A percentile compares a stretch with the other conserved stretches of the same genome.
phyloP scores from a whole-genome alignment of 2,797 vertebrate species.

The Spinibarbus caldwelli region DNA sequence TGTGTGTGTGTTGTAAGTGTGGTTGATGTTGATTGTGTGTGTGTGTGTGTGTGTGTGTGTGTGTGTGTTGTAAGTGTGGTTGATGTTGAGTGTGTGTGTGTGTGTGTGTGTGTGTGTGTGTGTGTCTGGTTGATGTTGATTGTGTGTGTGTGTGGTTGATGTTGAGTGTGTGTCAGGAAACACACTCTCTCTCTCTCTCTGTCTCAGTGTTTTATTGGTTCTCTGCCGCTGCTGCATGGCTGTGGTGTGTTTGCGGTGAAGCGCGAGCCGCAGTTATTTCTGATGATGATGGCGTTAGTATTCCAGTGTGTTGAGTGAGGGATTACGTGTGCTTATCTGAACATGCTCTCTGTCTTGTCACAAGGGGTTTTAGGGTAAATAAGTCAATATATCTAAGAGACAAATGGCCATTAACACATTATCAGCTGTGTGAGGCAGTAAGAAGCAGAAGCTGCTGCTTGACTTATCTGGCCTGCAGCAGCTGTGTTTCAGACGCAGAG shows the following conservation, averaged over 20 bases:
- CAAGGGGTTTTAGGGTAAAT: conserved; percentile 8
- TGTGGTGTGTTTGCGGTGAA: not conserved
- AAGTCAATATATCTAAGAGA: conserved; percentile 24
- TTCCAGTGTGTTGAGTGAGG: not conserved
- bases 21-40: no score
- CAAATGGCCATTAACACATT: conserved; percentile 11
- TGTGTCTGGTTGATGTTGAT: no score
- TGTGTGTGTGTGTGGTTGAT: no score
- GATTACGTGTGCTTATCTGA: conserved; percentile 10
- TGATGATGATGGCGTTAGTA: not conserved
- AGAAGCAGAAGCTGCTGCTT: not conserved
- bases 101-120: no score
- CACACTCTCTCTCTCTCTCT: not conserved
- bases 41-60: no score
- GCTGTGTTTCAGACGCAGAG: not conserved
- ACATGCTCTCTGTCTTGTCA: conserved; percentile 23
- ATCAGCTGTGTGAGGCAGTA: not conserved
- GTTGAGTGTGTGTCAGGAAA: not conserved
- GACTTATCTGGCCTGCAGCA: not conserved
- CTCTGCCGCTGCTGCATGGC: not conserved
- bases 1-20: no score
- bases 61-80: no score
- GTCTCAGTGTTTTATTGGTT: not conserved
- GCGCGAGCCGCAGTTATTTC: not conserved
- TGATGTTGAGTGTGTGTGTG: no score